Evolutionary conservation across 2,888 invertebrate species (phyloP).

Genomic region (Pheosia gnoma): DNA sequence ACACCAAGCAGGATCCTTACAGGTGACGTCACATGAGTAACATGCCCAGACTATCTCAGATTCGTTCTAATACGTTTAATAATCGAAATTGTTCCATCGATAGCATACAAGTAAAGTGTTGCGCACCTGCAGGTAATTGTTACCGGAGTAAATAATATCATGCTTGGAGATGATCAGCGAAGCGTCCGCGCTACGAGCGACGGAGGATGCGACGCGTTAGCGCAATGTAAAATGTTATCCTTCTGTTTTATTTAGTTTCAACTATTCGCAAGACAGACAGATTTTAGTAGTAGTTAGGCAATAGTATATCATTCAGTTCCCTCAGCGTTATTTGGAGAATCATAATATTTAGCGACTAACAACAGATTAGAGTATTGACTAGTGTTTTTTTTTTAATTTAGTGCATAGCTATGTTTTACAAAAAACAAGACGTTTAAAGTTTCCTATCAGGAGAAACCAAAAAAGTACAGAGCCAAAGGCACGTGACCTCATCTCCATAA

Average conservation of each 20-base stretch:
- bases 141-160: conserved; percentile 31
- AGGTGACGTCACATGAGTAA: conserved; percentile 54
- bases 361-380: too few relatives aligned
- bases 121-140: conserved; percentile 35
- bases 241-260: conserved; percentile 6
- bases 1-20: conserved; percentile 74
- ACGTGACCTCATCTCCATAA: too few relatives aligned
- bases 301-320: too few relatives aligned
- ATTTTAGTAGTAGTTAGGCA: background rate
- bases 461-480: too few relatives aligned
- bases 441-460: too few relatives aligned
- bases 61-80: too few relatives aligned
- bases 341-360: too few relatives aligned
- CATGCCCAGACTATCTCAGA: background rate
- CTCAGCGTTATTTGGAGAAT: too few relatives aligned
- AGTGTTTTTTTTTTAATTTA: too few relatives aligned
- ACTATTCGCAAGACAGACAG: background rate
- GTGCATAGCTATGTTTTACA: too few relatives aligned
- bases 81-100: conserved; percentile 7
- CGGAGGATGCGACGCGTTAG: conserved; percentile 24
- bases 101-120: conserved; percentile 19
- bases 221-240: conserved; percentile 32
- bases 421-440: too few relatives aligned
- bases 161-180: conserved; percentile 26
- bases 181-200: conserved; percentile 20